Evolutionary conservation across 2,888 invertebrate genomes (phyloP).

Genomic region (Tromatobia lineatoria): DNA sequence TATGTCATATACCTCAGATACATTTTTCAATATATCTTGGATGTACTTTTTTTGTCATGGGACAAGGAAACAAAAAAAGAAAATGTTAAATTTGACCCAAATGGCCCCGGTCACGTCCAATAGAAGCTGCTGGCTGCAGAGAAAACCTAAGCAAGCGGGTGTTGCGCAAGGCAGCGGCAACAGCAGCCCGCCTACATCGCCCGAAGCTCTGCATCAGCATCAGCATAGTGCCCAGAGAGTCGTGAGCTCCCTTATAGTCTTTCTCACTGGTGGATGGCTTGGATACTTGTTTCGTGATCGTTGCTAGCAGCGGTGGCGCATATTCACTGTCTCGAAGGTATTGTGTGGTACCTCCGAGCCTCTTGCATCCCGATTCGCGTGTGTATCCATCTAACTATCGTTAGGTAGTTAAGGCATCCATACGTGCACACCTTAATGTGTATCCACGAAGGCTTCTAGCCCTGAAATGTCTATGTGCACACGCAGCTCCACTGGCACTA

Average conservation of each 20-base stretch:
- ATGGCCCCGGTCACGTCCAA: no score
- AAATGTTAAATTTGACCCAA: no score
- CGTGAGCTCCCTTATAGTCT: constrained; percentile 64
- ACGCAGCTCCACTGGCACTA: background rate
- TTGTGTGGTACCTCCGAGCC: constrained; percentile 46
- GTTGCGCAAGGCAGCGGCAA: constrained; percentile 76
- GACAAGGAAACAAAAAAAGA: no score
- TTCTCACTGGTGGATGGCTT: constrained; percentile 55
- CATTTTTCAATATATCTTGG: no score
- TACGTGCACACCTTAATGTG: background rate
- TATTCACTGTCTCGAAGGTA: constrained; percentile 28
- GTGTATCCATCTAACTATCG: constrained; percentile 41
- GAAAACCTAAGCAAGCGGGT: constrained; percentile 60
- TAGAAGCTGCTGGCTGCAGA: no score
- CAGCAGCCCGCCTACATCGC: constrained; percentile 81
- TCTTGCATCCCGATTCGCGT: constrained; percentile 53
- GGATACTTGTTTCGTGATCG: constrained; percentile 68
- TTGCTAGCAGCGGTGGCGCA: constrained; percentile 23
- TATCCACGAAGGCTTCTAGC: background rate
- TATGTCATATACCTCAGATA: no score
- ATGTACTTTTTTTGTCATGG: no score
- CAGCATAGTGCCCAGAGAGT: constrained; percentile 32
- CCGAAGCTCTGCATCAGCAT: constrained; percentile 72
- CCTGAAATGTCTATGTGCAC: background rate
- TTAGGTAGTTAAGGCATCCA: constrained; percentile 11